Evolutionary conservation across 2,113 vertebrate species (phyloP), one percentile per base, ranked within the genome.

Genomic region (Ciconia maguari): DNA sequence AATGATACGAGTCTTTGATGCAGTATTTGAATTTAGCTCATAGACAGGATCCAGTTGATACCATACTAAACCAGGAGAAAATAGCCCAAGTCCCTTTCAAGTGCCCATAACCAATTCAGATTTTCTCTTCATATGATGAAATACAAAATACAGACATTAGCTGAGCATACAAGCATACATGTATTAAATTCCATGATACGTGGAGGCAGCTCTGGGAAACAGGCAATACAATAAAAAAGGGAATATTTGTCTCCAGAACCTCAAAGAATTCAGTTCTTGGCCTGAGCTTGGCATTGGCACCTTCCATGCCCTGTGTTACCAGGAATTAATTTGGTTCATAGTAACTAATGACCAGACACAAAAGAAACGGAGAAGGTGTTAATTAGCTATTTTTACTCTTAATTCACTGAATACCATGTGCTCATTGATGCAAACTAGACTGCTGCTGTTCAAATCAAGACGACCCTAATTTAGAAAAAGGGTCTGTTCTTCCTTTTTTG

Each of bases 341-440:
- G 71, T 88, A 90, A 94, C 86, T 90, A 80, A 89, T 41, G 52
- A 87, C 36, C 84, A 92, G 61, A 78, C 32, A 95, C 78, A 94
- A 94, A 77, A 89, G 74, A 92, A 91, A 91, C 11, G 82, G 42
- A 55, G 57, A 58, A 83, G 61, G 64, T 87, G 69, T 85, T 96
- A 97, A 97, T 96, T 93, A 94, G 94, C 86, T 89, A 79, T 51
- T 94, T 95, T 96, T 86, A 93, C 44, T 94, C 89, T 81, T 94
- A 94, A 97, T 90, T 94, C 90, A 48, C 68, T 54, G 65, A 83
- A 72, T 58, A 85, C 27, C 34, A 25, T 6, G 21, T 32, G 54
- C 27, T 96, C 38, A 58, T 29, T 68, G 89, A 94, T 48, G 78
- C 91, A 94, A 81, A 89, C 44, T 80, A 83, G 84, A 55, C 42